These are phyloP conservation scores for Porites australiensis DNA, from an alignment of 64 coral and sea anemone genomes.

Conservation along the genomic window DNA sequence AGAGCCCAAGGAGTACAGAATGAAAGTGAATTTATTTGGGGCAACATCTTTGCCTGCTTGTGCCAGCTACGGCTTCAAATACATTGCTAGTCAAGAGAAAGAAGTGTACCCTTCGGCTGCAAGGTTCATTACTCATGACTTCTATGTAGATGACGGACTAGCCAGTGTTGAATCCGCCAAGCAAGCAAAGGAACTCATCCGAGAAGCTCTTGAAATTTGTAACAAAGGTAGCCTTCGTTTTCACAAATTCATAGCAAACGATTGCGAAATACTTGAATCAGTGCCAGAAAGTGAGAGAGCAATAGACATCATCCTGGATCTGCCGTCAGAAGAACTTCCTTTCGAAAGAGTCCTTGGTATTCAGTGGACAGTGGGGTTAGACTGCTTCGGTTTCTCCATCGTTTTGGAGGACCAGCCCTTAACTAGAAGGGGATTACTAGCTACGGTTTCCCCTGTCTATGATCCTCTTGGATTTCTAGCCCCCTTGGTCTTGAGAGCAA, in stretches of 20 bases:
- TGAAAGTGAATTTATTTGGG: background rate
- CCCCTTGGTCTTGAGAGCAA: too few species aligned
- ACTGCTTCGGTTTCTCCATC: too few species aligned
- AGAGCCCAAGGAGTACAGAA: conserved; percentile 6
- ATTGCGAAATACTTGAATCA: background rate
- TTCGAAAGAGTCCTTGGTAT: too few species aligned
- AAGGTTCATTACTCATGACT: background rate
- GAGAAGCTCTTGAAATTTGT: background rate
- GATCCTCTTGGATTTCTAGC: too few species aligned
- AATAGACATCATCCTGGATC: background rate
- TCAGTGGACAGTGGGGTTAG: too few species aligned
- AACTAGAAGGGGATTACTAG: too few species aligned
- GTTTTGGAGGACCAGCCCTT: too few species aligned
- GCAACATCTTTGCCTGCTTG: conserved; percentile 1
- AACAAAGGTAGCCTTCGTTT: conserved; percentile 7
- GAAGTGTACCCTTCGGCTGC: background rate
- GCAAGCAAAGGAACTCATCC: background rate
- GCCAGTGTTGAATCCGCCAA: conserved; percentile 1
- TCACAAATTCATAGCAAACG: conserved; percentile 36
- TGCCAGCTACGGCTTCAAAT: conserved; percentile 6
- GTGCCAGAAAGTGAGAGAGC: conserved; percentile 6
- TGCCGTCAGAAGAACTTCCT: too few species aligned
- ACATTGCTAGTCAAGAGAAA: conserved; percentile 24
- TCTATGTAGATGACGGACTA: conserved; percentile 1
- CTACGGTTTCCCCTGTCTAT: too few species aligned